Percentiles rank a stretch among this genome's conserved stretches.
phyloP scores from a whole-genome alignment of 2,797 vertebrate species.

The Choloepus didactylus region DNA sequence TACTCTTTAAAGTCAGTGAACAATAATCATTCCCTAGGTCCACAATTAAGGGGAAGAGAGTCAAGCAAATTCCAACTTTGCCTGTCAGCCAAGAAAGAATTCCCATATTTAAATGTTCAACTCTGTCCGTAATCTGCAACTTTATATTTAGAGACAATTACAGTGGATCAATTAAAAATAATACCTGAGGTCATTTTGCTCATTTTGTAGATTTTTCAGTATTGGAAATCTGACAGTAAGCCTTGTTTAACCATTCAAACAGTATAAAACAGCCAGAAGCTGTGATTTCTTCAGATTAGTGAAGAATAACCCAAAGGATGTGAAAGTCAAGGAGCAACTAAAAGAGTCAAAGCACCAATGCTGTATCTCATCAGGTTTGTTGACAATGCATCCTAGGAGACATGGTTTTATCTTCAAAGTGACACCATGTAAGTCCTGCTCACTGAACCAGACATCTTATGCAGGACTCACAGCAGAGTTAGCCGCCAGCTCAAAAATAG shows the following conservation, averaged over 20 bases:
- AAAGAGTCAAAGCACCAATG: slow-evolving; percentile 80
- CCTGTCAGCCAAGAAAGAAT: slow-evolving; percentile 43
- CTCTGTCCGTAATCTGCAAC: not conserved
- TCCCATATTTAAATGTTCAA: slow-evolving; percentile 36
- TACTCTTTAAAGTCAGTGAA: slow-evolving; percentile 18
- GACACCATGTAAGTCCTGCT: slow-evolving; percentile 83
- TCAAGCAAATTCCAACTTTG: slow-evolving; percentile 1
- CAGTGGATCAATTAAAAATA: slow-evolving; percentile 70
- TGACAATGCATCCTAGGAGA: slow-evolving; percentile 86
- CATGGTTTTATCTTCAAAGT: slow-evolving; percentile 86
- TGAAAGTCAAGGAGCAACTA: slow-evolving; percentile 82
- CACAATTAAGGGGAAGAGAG: slow-evolving; percentile 13
- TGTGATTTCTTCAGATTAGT: slow-evolving; percentile 87
- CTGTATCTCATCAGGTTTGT: slow-evolving; percentile 80
- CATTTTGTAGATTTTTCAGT: slow-evolving; percentile 71
- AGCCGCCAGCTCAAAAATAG: slow-evolving; percentile 69
- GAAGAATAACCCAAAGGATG: slow-evolving; percentile 87
- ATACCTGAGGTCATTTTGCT: slow-evolving; percentile 52
- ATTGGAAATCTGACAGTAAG: slow-evolving; percentile 77
- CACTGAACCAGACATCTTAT: slow-evolving; percentile 80
- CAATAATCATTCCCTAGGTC: not conserved
- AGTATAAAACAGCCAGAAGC: slow-evolving; percentile 85
- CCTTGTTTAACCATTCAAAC: slow-evolving; percentile 86
- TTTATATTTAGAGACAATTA: slow-evolving; percentile 67
- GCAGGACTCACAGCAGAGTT: slow-evolving; percentile 65